phyloP scores from a whole-genome alignment of 2,888 invertebrate genomes.

The Unio pictorum region DNA sequence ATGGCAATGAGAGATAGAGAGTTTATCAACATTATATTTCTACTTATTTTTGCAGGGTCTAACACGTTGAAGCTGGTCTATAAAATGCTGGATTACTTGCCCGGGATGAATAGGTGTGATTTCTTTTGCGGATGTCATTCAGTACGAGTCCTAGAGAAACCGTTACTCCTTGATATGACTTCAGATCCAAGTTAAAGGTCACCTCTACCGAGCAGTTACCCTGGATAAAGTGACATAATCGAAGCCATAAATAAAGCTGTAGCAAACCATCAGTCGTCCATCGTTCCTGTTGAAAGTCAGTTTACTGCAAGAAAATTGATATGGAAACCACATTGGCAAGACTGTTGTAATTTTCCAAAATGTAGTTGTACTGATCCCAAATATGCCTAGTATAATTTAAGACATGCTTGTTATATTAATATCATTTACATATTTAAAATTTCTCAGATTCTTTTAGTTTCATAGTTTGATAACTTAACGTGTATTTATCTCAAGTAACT shows the following conservation, averaged over 20 bases:
- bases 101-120: slow-evolving; percentile 57
- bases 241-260: slow-evolving; percentile 44
- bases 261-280: slow-evolving; percentile 44
- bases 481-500: no score
- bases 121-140: slow-evolving; percentile 53
- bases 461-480: no score
- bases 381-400: slow-evolving; percentile 5
- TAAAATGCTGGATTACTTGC: slow-evolving; percentile 60
- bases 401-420: no score
- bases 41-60: slow-evolving; percentile 28
- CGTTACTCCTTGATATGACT: slow-evolving; percentile 71
- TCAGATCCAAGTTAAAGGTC: slow-evolving; percentile 71
- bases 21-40: no score
- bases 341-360: slow-evolving; percentile 68
- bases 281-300: slow-evolving; percentile 55
- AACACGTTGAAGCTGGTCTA: slow-evolving; percentile 68
- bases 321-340: slow-evolving; percentile 68
- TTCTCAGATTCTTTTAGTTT: no score
- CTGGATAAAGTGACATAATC: slow-evolving; percentile 26
- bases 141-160: slow-evolving; percentile 68
- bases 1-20: no score
- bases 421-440: no score
- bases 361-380: slow-evolving; percentile 53
- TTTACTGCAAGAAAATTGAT: slow-evolving; percentile 51
- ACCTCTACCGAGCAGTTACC: slow-evolving; percentile 52